Evolutionary conservation across 1,140 invertebrate species (phyloP), one percentile per base, ranked within the genome.

Genomic region (Schlechtendalia chinensis): DNA sequence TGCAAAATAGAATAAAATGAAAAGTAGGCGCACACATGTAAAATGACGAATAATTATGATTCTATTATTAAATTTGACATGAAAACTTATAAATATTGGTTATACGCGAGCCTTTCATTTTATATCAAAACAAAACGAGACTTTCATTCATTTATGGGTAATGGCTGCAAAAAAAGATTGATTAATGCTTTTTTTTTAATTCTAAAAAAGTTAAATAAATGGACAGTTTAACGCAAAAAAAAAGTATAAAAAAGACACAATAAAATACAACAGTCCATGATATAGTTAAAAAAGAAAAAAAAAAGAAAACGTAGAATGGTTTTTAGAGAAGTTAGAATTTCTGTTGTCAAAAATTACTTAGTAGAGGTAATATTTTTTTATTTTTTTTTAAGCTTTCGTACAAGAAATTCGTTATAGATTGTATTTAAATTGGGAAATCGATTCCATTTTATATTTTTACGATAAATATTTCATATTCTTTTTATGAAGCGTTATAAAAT

Each of bases 51-150:
- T 45, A 69, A 69, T 47, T 22, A 47, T 47, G 22, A 77, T 45
- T 11, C 27, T 77, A 77, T 77, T 77, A 77, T 77, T 77, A 77
- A 59, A 77, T 77, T 77, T 59, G 72, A 59, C 72, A 58, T 14
- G 72, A n/a, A 77, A 39, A 77, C 72, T 77, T 50, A 54, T 58
- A 50, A 59, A 77, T 77, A 77, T 59, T 22, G 72, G 32, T 45
- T 59, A 59, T 58, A 8, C 10, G 16, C 17, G 8, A 29, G 29
- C 24, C 69, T 47, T 72, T 53, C 69, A n/a, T 72, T 72, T 54
- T 32, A 54, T 17, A 54, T 71, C 69, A 22, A 24, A 16, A 22
- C 19, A 29, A 53, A 53, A 50, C 67, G 45, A 29, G 29, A 12
- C 32, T 58, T 58, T 75, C 54, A 29, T 58, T 22, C 32, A 58